Evolutionary conservation across 1,140 invertebrate genomes (phyloP).

Genomic region (Phocides pigmalion): DNA sequence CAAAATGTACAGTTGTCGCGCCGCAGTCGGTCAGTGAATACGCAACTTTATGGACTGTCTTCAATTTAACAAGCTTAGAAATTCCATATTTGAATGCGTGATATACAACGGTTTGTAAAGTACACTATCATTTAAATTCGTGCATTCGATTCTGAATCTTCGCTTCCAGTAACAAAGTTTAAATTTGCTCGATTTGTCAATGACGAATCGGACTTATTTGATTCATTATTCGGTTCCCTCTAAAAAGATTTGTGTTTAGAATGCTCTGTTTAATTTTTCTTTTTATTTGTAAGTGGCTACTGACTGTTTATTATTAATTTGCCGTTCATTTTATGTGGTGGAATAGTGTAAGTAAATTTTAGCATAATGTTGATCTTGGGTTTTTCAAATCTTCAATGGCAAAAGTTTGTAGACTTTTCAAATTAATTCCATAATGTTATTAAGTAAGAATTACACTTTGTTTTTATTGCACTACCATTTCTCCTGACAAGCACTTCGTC

Average conservation of each 20-base stretch:
- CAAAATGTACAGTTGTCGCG: no score
- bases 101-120: conserved; percentile 20
- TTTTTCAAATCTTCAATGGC: no score
- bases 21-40: conserved; percentile 9
- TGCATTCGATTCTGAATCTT: conserved; percentile 21
- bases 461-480: not conserved
- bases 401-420: no score
- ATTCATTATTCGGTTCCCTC: not conserved
- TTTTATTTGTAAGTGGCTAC: not conserved
- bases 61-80: conserved; percentile 26
- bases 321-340: no score
- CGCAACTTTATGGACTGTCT: conserved; percentile 23
- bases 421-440: no score
- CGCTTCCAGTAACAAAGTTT: conserved; percentile 2
- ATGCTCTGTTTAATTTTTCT: not conserved
- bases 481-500: not conserved
- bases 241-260: conserved; percentile 1
- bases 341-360: no score
- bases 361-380: no score
- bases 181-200: conserved; percentile 1
- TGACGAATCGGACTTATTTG: not conserved
- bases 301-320: no score
- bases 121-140: conserved; percentile 20
- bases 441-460: not conserved
- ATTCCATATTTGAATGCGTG: conserved; percentile 31